Evolutionary conservation across 2,888 invertebrate genomes (phyloP).

Genomic region (Clunio marinus): DNA sequence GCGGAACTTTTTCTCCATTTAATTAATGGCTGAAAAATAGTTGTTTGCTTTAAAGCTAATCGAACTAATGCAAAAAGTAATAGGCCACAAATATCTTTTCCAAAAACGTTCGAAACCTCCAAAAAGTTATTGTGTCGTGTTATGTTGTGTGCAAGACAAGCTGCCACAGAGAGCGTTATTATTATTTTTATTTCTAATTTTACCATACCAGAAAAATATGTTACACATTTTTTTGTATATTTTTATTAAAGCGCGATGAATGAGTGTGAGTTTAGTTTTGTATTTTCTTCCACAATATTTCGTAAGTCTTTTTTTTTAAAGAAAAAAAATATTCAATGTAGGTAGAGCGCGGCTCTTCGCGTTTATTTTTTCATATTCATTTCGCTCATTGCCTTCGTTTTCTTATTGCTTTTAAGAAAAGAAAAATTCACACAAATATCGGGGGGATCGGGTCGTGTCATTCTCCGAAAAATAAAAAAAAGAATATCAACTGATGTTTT

Average conservation of each 20-base stretch:
- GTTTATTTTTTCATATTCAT: slow-evolving; percentile 14
- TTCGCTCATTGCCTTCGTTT: slow-evolving; percentile 22
- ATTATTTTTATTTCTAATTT: slow-evolving; percentile 10
- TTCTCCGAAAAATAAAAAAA: slow-evolving; percentile 30
- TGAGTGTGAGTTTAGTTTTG: slow-evolving; percentile 35
- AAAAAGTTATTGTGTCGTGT: background rate
- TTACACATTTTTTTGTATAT: slow-evolving; percentile 37
- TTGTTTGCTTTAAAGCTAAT: slow-evolving; percentile 1
- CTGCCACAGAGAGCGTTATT: too few relatives aligned
- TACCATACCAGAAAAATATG: slow-evolving; percentile 25
- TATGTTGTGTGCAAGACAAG: too few relatives aligned
- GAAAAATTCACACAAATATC: slow-evolving; percentile 6
- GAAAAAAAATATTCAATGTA: slow-evolving; percentile 29
- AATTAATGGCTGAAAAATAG: background rate
- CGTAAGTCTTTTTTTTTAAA: slow-evolving; percentile 23
- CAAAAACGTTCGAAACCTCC: background rate
- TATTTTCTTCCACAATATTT: slow-evolving; percentile 30
- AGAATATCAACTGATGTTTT: slow-evolving; percentile 13
- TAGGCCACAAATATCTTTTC: background rate
- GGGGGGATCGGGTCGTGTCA: slow-evolving; percentile 33
- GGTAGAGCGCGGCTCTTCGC: slow-evolving; percentile 35
- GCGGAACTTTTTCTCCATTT: background rate
- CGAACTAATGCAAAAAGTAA: too few relatives aligned
- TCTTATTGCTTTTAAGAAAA: background rate
- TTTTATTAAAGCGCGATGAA: slow-evolving; percentile 38